Percentiles rank a stretch among this genome's conserved stretches.
phyloP scores from a whole-genome alignment of 2,113 vertebrate species.

The Gnathonemus longibarbis region DNA sequence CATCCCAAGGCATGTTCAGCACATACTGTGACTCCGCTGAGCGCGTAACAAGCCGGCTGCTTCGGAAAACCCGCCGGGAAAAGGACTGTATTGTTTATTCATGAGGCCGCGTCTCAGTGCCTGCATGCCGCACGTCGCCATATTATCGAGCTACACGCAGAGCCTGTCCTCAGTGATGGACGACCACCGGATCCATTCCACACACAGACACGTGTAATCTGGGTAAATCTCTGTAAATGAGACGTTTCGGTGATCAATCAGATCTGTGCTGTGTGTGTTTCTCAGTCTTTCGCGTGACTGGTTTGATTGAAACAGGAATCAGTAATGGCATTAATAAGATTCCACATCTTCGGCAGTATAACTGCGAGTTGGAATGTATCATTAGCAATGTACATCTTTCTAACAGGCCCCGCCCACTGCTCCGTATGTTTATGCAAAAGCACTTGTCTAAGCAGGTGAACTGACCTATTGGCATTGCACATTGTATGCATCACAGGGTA shows the following conservation, averaged over 20 bases:
- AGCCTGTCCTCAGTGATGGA: neutral
- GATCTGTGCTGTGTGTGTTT: neutral
- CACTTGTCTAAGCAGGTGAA: neutral
- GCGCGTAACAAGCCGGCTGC: neutral
- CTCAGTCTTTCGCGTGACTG: neutral
- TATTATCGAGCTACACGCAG: neutral
- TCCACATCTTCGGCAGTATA: neutral
- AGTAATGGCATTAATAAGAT: neutral
- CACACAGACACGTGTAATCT: neutral
- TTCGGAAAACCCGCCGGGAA: neutral
- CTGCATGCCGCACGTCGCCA: neutral
- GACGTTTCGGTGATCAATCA: neutral
- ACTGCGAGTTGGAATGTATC: neutral
- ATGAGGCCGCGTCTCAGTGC: neutral
- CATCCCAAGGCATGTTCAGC: neutral
- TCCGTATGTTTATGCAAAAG: neutral
- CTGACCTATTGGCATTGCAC: neutral
- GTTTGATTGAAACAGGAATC: neutral
- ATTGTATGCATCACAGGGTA: neutral
- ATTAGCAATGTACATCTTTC: neutral
- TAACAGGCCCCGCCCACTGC: neutral
- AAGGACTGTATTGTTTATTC: neutral
- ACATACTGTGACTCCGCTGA: neutral
- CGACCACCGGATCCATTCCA: neutral
- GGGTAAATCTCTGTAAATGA: neutral